Percentiles rank a stretch among this genome's conserved stretches.
phyloP scores from a whole-genome alignment of 2,797 vertebrate species.

The Buphagus erythrorhynchus region DNA sequence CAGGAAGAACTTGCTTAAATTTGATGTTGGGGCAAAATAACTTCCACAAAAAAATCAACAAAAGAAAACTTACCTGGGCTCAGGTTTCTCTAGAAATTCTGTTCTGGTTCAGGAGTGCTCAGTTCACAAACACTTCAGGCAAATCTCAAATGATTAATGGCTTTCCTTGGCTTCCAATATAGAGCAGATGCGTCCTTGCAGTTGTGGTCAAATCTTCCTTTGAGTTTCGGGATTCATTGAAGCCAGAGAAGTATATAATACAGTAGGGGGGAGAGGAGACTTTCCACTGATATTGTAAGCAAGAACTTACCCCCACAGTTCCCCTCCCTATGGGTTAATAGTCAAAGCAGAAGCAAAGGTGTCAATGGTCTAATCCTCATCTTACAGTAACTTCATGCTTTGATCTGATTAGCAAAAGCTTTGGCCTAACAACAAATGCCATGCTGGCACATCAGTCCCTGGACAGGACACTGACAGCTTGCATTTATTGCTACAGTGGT shows the following conservation, averaged over 20 bases:
- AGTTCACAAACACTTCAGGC: not conserved
- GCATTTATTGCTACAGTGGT: not conserved
- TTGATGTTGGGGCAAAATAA: not conserved
- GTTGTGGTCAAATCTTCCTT: not conserved
- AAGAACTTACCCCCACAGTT: not conserved
- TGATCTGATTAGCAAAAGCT: not conserved
- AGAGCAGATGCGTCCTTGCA: not conserved
- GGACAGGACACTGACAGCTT: not conserved
- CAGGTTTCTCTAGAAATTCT: not conserved
- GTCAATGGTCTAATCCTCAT: not conserved
- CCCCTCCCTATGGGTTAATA: not conserved
- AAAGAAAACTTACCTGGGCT: not conserved
- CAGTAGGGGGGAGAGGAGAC: fast-evolving
- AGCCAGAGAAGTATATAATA: not conserved
- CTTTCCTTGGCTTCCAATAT: not conserved
- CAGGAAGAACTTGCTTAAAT: not conserved
- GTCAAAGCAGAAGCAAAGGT: not conserved
- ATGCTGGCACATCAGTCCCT: not conserved
- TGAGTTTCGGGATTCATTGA: not conserved
- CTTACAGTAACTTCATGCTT: not conserved
- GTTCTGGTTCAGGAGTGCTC: not conserved
- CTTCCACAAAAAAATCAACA: not conserved
- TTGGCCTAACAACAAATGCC: not conserved
- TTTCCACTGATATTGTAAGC: fast-evolving
- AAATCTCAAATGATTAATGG: not conserved